Percentiles rank a stretch among this genome's conserved stretches.
Evolutionary conservation across 2,797 vertebrate species (phyloP).

Genomic region (Tokudaia muenninki): DNA sequence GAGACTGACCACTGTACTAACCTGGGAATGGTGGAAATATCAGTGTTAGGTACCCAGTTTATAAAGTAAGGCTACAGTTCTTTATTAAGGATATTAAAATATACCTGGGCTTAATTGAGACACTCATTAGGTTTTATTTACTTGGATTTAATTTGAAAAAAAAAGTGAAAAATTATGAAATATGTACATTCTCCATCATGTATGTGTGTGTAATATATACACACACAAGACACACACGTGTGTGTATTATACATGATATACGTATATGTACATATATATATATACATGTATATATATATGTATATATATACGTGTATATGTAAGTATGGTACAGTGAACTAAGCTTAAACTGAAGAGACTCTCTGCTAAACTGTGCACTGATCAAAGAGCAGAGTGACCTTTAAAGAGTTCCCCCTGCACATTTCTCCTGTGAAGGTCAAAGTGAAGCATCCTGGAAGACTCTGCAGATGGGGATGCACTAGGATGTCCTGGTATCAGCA

Average conservation of each 20-base stretch:
- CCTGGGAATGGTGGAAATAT: background rate
- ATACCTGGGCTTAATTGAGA: background rate
- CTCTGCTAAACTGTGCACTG: background rate
- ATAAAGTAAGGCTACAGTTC: constrained; percentile 41
- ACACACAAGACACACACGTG: too few species aligned
- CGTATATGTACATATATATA: too few species aligned
- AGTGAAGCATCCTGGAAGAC: background rate
- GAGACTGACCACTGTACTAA: background rate
- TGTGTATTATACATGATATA: too few species aligned
- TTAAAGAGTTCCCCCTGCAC: background rate
- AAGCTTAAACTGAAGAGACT: background rate
- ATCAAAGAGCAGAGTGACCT: background rate
- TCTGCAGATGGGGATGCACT: background rate
- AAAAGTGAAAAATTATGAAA: background rate
- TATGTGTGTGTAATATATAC: background rate
- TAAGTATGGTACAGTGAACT: background rate
- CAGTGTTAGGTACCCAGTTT: background rate
- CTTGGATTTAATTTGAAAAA: constrained; percentile 39
- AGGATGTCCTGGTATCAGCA: background rate
- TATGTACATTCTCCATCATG: background rate
- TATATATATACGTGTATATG: too few species aligned
- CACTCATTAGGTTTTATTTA: background rate
- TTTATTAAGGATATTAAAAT: constrained; percentile 24
- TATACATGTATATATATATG: too few species aligned
- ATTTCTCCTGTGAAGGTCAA: background rate